A percentile compares a stretch with the other conserved stretches of the same genome.
phyloP scores from a whole-genome alignment of 2,888 invertebrate genomes.

The Sinodicranocentrus sp. region DNA sequence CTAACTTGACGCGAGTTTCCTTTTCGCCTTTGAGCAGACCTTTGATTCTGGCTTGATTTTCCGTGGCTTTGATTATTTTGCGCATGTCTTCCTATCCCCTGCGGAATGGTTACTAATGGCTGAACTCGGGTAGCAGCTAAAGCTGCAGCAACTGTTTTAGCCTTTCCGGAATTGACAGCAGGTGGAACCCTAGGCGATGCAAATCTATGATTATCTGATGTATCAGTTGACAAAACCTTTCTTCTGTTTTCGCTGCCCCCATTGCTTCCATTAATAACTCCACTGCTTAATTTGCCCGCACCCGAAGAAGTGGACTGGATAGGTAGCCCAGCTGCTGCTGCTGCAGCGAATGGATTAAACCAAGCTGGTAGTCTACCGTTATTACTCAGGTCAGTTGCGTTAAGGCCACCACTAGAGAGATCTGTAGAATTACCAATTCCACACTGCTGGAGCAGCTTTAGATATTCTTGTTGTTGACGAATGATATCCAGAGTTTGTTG shows the following conservation, averaged over 20 bases:
- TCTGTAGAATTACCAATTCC: constrained; percentile 61
- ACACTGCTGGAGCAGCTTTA: constrained; percentile 72
- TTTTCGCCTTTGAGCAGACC: constrained; percentile 39
- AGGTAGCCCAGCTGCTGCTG: constrained; percentile 65
- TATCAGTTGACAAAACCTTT: neutral
- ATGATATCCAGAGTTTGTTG: constrained; percentile 74
- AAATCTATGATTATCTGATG: constrained; percentile 65
- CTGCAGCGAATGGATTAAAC: constrained; percentile 72
- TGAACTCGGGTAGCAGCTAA: constrained; percentile 72
- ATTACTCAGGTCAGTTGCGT: constrained; percentile 39
- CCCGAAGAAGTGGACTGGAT: constrained; percentile 24
- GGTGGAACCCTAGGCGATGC: constrained; percentile 73
- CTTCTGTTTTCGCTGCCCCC: constrained; percentile 29
- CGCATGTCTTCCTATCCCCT: constrained; percentile 41
- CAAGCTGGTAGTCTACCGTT: constrained; percentile 66
- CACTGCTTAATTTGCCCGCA: too few species aligned
- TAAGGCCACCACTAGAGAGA: constrained; percentile 46
- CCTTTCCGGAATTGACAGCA: constrained; percentile 65
- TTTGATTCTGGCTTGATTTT: constrained; percentile 33
- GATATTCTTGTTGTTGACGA: constrained; percentile 73
- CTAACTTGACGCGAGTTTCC: neutral
- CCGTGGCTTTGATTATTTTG: constrained; percentile 25
- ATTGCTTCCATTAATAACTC: constrained; percentile 34
- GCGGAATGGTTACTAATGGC: constrained; percentile 21
- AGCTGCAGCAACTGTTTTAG: constrained; percentile 75